These are phyloP conservation scores for Leucosticte australis DNA, from an alignment of 2,113 vertebrate genomes.

Conservation along the genomic window DNA sequence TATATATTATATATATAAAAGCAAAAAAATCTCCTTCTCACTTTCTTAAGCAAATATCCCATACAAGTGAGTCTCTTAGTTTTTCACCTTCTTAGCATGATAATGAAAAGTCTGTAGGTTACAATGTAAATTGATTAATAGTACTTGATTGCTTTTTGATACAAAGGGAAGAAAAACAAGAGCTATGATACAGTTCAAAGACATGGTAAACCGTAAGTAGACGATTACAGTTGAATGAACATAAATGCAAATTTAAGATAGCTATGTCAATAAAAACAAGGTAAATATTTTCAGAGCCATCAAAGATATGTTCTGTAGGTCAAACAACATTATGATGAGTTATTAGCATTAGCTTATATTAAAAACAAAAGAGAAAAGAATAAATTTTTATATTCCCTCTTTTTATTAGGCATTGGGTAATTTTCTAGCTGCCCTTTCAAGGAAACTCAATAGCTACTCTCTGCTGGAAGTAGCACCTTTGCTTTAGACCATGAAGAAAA, in stretches of 20 bases:
- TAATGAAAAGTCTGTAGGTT: slow-evolving; percentile 56
- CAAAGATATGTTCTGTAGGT: not conserved
- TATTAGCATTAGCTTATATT: not conserved
- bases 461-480: not conserved
- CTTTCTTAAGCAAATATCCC: slow-evolving; percentile 20
- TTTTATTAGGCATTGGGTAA: not conserved
- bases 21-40: not conserved
- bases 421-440: not conserved
- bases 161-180: not conserved
- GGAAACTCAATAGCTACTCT: not conserved
- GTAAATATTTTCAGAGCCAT: not conserved
- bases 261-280: not conserved
- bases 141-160: slow-evolving; percentile 22
- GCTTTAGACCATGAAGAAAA: not conserved
- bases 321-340: not conserved
- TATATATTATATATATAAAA: not conserved
- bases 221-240: not conserved
- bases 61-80: slow-evolving; percentile 25
- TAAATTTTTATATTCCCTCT: not conserved
- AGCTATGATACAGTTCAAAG: not conserved
- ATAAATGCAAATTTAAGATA: not conserved
- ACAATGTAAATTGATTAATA: slow-evolving; percentile 54
- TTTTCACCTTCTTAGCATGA: slow-evolving; percentile 52
- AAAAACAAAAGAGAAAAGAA: not conserved
- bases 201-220: not conserved